These are phyloP conservation scores for Characodon lateralis DNA, from an alignment of 2,797 vertebrate genomes.

Conservation along the genomic window DNA sequence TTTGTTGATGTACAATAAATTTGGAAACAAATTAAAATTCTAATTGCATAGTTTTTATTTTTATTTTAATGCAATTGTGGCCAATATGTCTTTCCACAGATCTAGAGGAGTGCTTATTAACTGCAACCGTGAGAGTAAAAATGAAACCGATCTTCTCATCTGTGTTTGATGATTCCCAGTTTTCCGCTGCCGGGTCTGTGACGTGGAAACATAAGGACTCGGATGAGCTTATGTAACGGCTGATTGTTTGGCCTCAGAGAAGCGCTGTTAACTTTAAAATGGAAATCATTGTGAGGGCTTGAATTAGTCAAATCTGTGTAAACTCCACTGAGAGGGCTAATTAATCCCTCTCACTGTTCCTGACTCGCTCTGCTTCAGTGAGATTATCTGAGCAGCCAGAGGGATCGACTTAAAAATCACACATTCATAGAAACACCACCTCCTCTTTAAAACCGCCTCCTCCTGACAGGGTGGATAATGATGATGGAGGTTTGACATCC, in stretches of 20 bases:
- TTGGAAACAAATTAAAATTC: too few species aligned
- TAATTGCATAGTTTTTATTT: too few species aligned
- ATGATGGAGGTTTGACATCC: background rate
- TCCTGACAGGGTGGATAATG: slow-evolving; percentile 13
- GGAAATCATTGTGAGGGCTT: slow-evolving; percentile 30
- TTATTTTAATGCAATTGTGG: background rate
- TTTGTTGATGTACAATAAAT: background rate
- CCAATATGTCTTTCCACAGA: too few species aligned
- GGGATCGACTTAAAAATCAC: slow-evolving; percentile 2
- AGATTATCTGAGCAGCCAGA: slow-evolving; percentile 4
- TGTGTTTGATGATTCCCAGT: slow-evolving; percentile 55
- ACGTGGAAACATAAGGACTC: slow-evolving; percentile 60
- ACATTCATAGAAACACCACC: slow-evolving; percentile 13
- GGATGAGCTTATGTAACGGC: slow-evolving; percentile 68
- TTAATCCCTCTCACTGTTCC: slow-evolving; percentile 35
- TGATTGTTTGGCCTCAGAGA: slow-evolving; percentile 60
- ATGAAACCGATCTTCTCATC: slow-evolving; percentile 49
- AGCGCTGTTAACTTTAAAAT: slow-evolving; percentile 58
- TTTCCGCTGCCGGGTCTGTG: slow-evolving; percentile 65
- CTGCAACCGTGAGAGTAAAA: slow-evolving; percentile 37
- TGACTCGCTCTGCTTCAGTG: background rate
- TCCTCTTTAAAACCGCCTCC: slow-evolving; percentile 19
- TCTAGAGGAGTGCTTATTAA: slow-evolving; percentile 29
- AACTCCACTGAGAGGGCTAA: slow-evolving; percentile 59
- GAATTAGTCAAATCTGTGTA: slow-evolving; percentile 63